Percentiles rank a stretch among this genome's conserved stretches.
Conservation (phyloP, 2,113 vertebrate species). For the Leptobrachium leishanense region DNA sequence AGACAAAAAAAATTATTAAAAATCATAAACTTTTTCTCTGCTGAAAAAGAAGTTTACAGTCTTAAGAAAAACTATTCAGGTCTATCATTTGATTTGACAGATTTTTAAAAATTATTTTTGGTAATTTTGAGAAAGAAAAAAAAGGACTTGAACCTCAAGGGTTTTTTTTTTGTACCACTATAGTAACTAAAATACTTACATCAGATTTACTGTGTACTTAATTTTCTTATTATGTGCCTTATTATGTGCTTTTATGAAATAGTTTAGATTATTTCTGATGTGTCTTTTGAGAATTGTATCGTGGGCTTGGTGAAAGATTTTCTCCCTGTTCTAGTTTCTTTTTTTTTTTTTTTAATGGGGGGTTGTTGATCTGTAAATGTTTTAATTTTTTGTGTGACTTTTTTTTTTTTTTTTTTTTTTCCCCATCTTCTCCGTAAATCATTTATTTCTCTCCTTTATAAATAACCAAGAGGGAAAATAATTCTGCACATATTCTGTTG, state of each 20-base stretch:
- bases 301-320: slow-evolving; percentile 68
- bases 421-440: slow-evolving; percentile 63
- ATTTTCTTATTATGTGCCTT: slow-evolving; percentile 78
- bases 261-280: slow-evolving; percentile 72
- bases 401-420: slow-evolving; percentile 62
- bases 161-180: slow-evolving; percentile 75
- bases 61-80: slow-evolving; percentile 74
- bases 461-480: slow-evolving; percentile 44
- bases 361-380: slow-evolving; percentile 50
- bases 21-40: slow-evolving; percentile 61
- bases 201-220: slow-evolving; percentile 78
- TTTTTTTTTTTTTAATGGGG: neutral
- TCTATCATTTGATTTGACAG: slow-evolving; percentile 76
- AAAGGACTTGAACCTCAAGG: slow-evolving; percentile 67
- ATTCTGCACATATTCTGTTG: neutral
- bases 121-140: slow-evolving; percentile 66
- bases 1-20: slow-evolving; percentile 36
- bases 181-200: slow-evolving; percentile 70
- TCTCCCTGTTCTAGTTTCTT: slow-evolving; percentile 50
- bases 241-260: slow-evolving; percentile 75
- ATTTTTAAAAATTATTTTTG: slow-evolving; percentile 85
- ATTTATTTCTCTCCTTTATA: slow-evolving; percentile 61
- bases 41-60: slow-evolving; percentile 72
- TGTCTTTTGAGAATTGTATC: slow-evolving; percentile 69
- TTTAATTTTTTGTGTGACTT: slow-evolving; percentile 54